A percentile compares a stretch with the other conserved stretches of the same genome.
Evolutionary conservation across 2,113 vertebrate genomes (phyloP).

Genomic region (Leptobrachium leishanense): DNA sequence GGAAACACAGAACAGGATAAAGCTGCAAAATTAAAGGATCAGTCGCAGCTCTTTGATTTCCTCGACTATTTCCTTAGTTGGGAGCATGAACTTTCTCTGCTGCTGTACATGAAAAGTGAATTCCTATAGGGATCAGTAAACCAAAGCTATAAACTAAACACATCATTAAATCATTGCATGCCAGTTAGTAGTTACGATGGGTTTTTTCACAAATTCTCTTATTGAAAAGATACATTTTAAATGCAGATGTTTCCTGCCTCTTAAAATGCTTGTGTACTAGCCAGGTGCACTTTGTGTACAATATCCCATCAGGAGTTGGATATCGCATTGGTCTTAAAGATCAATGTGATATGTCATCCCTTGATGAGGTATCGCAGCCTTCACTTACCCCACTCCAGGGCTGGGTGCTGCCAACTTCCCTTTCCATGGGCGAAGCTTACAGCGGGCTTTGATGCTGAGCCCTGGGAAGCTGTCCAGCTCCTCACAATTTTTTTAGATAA

Average conservation of each 20-base stretch:
- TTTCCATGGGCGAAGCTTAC: no score
- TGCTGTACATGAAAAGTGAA: not conserved
- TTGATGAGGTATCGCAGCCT: no score
- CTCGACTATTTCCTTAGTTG: conserved; percentile 5
- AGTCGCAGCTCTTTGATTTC: not conserved
- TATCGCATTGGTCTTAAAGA: no score
- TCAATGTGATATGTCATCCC: no score
- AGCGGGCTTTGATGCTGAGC: no score
- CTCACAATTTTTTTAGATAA: no score
- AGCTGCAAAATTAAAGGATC: conserved; percentile 12
- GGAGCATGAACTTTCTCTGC: conserved; percentile 18
- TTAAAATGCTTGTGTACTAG: not conserved
- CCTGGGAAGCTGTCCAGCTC: no score
- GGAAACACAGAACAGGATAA: conserved; percentile 20
- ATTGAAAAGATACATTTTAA: not conserved
- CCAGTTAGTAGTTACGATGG: not conserved
- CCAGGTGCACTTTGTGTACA: no score
- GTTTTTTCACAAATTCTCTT: not conserved
- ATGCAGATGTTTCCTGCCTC: not conserved
- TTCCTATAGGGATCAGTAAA: not conserved
- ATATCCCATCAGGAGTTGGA: no score
- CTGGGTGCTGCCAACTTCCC: not conserved
- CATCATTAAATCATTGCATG: not conserved
- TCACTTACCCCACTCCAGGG: not conserved
- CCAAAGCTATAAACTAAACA: not conserved